Percentiles rank a stretch among this genome's conserved stretches.
These are phyloP conservation scores for Macropodus opercularis DNA, from an alignment of 2,797 vertebrate genomes.

Conservation along the genomic window DNA sequence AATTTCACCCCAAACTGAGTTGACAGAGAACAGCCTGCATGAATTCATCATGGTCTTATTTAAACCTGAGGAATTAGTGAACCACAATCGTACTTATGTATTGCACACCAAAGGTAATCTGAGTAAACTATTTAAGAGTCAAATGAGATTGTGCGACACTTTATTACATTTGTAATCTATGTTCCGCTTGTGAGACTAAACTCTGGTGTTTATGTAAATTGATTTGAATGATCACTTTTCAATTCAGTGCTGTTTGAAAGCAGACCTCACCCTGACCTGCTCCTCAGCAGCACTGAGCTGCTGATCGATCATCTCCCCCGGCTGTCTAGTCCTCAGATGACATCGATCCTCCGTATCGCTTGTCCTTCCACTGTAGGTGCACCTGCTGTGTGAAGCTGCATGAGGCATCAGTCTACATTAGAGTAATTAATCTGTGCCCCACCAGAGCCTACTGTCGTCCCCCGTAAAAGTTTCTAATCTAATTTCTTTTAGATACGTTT, in stretches of 20 bases:
- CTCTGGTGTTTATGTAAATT: neutral
- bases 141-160: too few relatives aligned
- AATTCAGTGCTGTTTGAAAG: too few relatives aligned
- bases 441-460: constrained; percentile 13
- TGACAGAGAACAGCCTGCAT: constrained; percentile 7
- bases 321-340: too few relatives aligned
- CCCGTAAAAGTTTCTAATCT: constrained; percentile 12
- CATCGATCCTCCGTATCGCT: too few relatives aligned
- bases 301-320: too few relatives aligned
- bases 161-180: too few relatives aligned
- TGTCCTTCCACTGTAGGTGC: constrained; percentile 24
- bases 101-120: neutral
- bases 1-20: constrained; percentile 7
- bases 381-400: constrained; percentile 24
- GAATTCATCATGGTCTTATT: constrained; percentile 1
- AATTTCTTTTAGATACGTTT: neutral
- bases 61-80: neutral
- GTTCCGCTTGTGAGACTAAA: neutral
- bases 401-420: constrained; percentile 24
- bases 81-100: neutral
- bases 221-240: too few relatives aligned
- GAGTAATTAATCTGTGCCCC: constrained; percentile 26
- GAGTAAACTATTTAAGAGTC: neutral
- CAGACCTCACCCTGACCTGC: too few relatives aligned
- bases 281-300: too few relatives aligned